These are phyloP conservation scores for Drosophila kambysellisi DNA, from an alignment of 2,888 invertebrate genomes.

Conservation along the genomic window DNA sequence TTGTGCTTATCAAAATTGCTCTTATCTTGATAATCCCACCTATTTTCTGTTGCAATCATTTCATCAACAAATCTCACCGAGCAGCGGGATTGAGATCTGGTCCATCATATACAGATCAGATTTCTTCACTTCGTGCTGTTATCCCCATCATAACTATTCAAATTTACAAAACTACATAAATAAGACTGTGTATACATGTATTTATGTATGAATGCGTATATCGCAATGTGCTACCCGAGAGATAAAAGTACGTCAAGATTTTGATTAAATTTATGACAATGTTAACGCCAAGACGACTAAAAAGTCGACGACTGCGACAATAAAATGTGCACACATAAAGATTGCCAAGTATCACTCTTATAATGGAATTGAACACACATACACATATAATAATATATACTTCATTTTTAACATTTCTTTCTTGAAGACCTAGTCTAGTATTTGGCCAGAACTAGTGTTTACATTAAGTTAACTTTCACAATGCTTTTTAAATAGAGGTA, in stretches of 20 bases:
- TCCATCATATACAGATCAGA: conserved; percentile 20
- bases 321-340: conserved; percentile 58
- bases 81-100: conserved; percentile 5
- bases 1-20: conserved; percentile 12
- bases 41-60: conserved; percentile 45
- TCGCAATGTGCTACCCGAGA: conserved; percentile 9
- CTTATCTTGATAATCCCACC: conserved; percentile 36
- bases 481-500: not conserved
- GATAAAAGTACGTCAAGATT: conserved; percentile 54
- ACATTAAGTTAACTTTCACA: conserved; percentile 41
- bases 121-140: not conserved
- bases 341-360: conserved; percentile 33
- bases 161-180: conserved; percentile 18
- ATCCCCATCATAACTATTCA: conserved; percentile 11
- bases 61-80: conserved; percentile 36
- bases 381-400: not conserved
- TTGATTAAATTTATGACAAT: conserved; percentile 79
- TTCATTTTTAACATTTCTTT: not conserved
- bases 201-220: conserved; percentile 1
- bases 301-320: conserved; percentile 35
- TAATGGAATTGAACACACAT: conserved; percentile 4
- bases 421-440: not conserved
- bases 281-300: conserved; percentile 49
- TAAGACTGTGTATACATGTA: not conserved
- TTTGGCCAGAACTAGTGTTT: not conserved